Evolutionary conservation across 1,140 invertebrate species (phyloP).

Genomic region (Macrocentrus cingulum): DNA sequence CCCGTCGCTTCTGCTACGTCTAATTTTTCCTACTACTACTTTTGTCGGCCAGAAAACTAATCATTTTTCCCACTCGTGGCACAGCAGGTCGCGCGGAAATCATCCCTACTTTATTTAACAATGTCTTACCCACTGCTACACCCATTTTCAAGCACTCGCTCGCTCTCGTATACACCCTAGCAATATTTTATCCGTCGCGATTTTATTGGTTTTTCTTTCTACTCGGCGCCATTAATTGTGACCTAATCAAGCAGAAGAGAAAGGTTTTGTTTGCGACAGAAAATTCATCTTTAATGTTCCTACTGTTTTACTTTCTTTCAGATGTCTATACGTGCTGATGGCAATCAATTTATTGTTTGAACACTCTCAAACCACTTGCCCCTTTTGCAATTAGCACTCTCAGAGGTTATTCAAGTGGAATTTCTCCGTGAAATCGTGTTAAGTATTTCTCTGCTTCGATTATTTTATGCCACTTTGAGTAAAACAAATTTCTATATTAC

Average conservation of each 20-base stretch:
- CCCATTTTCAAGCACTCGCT: background rate
- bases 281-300: slow-evolving; percentile 14
- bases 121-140: background rate
- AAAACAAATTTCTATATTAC: too few species aligned
- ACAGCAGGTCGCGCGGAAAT: background rate
- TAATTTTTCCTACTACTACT: background rate
- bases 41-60: background rate
- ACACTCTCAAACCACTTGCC: too few species aligned
- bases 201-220: slow-evolving; percentile 6
- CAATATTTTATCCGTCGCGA: slow-evolving; percentile 9
- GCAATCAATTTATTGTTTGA: too few species aligned
- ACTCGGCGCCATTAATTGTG: slow-evolving; percentile 16
- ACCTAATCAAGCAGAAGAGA: slow-evolving; percentile 5
- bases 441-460: too few species aligned
- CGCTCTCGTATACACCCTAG: background rate
- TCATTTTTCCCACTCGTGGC: background rate
- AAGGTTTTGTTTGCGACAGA: slow-evolving; percentile 4
- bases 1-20: background rate
- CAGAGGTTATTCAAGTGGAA: too few species aligned
- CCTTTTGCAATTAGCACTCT: too few species aligned
- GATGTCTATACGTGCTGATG: too few species aligned
- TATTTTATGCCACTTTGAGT: too few species aligned
- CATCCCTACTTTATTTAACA: background rate
- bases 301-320: background rate
- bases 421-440: too few species aligned